A percentile compares a stretch with the other conserved stretches of the same genome.
These are phyloP conservation scores for Metridium senile DNA, from an alignment of 92 coral and sea anemone species.

Conservation along the genomic window DNA sequence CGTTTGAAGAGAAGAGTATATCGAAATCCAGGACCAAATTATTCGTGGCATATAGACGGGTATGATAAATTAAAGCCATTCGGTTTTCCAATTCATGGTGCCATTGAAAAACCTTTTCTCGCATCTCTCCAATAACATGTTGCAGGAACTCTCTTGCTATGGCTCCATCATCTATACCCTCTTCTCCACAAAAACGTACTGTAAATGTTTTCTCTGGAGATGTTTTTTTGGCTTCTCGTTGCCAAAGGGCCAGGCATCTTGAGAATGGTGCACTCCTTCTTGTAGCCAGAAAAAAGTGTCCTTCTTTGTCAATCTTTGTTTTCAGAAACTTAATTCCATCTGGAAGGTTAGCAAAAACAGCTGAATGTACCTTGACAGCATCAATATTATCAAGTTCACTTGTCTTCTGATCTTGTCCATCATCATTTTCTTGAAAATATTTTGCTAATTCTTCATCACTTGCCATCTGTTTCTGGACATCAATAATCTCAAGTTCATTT, in stretches of 20 bases:
- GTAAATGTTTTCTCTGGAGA: conserved; percentile 39
- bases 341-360: conserved; percentile 5
- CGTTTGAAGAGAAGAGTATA: conserved; percentile 50
- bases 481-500: not conserved
- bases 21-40: conserved; percentile 57
- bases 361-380: not conserved
- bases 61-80: conserved; percentile 55
- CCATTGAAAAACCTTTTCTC: conserved; percentile 39
- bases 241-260: conserved; percentile 60
- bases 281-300: conserved; percentile 46
- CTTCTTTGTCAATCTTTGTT: conserved; percentile 38
- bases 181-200: conserved; percentile 60
- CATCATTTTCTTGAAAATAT: conserved; percentile 52
- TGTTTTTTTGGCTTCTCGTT: conserved; percentile 49
- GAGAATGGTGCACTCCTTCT: conserved; percentile 62
- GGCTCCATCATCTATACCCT: conserved; percentile 69
- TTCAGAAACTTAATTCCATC: not conserved
- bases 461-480: not conserved
- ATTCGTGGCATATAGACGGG: conserved; percentile 65
- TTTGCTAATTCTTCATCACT: conserved; percentile 51
- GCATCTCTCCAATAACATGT: conserved; percentile 41
- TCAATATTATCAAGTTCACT: conserved; percentile 1
- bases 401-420: not conserved
- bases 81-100: conserved; percentile 62
- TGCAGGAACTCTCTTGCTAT: conserved; percentile 65